Base-by-base conservation (phyloP, 2,888 invertebrate species). In the Gibbula magus region DNA sequence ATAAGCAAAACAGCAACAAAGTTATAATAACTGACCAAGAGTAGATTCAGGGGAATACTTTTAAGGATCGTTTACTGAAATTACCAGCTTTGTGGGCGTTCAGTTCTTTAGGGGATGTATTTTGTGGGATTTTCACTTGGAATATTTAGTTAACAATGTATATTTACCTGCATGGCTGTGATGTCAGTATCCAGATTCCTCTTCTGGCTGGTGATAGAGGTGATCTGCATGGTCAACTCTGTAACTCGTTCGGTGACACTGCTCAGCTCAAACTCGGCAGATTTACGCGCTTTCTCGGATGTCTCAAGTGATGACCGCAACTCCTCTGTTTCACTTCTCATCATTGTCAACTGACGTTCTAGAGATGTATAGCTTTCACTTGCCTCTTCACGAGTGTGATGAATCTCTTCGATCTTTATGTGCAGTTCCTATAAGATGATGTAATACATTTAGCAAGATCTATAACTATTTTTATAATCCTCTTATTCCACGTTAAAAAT, bases 181-280 rank as follows among this genome's bases (percentile, higher is more conserved):
- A 99, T 95, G 94, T 99, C 99, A 92, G 97, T 96, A 94, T 99
- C 99, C 94, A 99, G 95, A 95, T 99, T 99, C 96, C 99, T 97
- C 97, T 99, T 99, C 95, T 98, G 97, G 91, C 97, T 97, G 84
- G 97, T 96, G 92, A 99, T 95, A 91, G 98, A 98, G 86, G 97
- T 96, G 94, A 96, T 97, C 94, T 98, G 97, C 89, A 97, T 97
- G 91, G 96, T 96, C 87, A 99, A 95, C 94, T 99, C 99, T 94
- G 98, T 99, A 93, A 98, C 96, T 94, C 98, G 97, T 94, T 99
- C 99, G 94, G 98, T 98, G 92, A 98, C 97, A 94, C 99, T 99
- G 90, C 97, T 96, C 93, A 98, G 95, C 94, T 99, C 99, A 93
- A 97, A 96, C 94, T 99, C 99, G 91, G 98, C 98, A 94, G 98